A percentile compares a stretch with the other conserved stretches of the same genome.
Evolutionary conservation across 2,113 vertebrate genomes (phyloP).

Genomic region (Cyanoderma ruficeps): DNA sequence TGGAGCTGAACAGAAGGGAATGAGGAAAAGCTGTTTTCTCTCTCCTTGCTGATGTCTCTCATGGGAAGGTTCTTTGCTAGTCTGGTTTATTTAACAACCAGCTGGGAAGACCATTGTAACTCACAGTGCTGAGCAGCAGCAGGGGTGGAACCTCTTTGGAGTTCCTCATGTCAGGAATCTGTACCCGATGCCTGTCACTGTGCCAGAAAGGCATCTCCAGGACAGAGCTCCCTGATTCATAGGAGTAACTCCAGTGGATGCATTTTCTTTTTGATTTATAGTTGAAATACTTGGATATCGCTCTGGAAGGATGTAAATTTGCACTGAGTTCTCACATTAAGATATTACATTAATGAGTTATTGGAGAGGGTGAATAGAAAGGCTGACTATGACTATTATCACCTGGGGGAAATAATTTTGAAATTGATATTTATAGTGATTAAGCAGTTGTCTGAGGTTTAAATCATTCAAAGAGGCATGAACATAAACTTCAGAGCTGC

Average conservation of each 20-base stretch:
- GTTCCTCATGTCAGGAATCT: background rate
- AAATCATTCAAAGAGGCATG: background rate
- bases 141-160: background rate
- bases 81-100: background rate
- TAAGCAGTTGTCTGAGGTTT: conserved; percentile 30
- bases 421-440: conserved; percentile 21
- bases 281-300: background rate
- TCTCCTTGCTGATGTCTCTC: background rate
- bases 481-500: conserved; percentile 4
- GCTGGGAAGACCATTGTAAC: background rate
- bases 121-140: background rate
- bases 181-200: background rate
- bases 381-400: background rate
- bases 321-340: background rate
- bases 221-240: background rate
- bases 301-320: background rate
- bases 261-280: background rate
- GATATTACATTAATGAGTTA: background rate
- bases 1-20: background rate
- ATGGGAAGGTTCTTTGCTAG: background rate
- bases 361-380: background rate
- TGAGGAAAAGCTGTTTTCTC: background rate
- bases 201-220: background rate
- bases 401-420: conserved; percentile 24
- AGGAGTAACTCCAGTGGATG: background rate